A percentile compares a stretch with the other conserved stretches of the same genome.
These are phyloP conservation scores for Corythornis madagascariensis DNA, from an alignment of 2,113 vertebrate species.

Conservation along the genomic window DNA sequence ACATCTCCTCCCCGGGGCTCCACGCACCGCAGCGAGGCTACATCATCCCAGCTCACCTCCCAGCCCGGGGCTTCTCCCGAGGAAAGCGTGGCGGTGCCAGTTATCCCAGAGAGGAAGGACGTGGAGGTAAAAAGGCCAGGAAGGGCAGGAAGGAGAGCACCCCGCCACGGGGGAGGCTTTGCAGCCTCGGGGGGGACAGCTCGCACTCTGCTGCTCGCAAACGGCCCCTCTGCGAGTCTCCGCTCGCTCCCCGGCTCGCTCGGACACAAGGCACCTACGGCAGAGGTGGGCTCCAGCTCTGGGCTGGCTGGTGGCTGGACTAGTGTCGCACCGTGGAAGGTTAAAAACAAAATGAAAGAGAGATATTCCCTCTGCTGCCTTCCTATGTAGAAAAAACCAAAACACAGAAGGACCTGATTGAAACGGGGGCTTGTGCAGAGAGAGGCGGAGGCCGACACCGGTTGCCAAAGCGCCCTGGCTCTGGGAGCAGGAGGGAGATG, in stretches of 20 bases:
- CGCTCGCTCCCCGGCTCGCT: slow-evolving; percentile 21
- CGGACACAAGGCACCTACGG: slow-evolving; percentile 80
- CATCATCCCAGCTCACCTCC: not conserved
- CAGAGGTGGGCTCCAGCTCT: slow-evolving; percentile 69
- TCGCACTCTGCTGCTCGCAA: not conserved
- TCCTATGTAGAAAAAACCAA: slow-evolving; percentile 9
- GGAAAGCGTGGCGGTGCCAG: not conserved
- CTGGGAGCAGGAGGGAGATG: not conserved
- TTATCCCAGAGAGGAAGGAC: not conserved
- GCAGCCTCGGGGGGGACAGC: not conserved
- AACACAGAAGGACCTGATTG: slow-evolving; percentile 14
- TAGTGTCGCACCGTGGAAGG: slow-evolving; percentile 33
- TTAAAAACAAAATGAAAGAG: not conserved
- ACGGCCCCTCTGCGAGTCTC: not conserved
- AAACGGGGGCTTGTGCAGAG: slow-evolving; percentile 13
- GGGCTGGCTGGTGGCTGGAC: slow-evolving; percentile 33
- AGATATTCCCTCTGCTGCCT: not conserved
- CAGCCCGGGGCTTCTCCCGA: not conserved
- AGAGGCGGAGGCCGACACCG: not conserved
- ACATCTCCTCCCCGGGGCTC: not conserved
- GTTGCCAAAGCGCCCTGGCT: not conserved
- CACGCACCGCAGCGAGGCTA: not conserved
- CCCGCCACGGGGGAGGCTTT: not conserved
- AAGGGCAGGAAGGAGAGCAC: not conserved
- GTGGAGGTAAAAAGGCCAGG: not conserved